Percentiles rank a stretch among this genome's conserved stretches.
Conservation (phyloP, 2,797 vertebrate genomes). For the Alectoris magna region DNA sequence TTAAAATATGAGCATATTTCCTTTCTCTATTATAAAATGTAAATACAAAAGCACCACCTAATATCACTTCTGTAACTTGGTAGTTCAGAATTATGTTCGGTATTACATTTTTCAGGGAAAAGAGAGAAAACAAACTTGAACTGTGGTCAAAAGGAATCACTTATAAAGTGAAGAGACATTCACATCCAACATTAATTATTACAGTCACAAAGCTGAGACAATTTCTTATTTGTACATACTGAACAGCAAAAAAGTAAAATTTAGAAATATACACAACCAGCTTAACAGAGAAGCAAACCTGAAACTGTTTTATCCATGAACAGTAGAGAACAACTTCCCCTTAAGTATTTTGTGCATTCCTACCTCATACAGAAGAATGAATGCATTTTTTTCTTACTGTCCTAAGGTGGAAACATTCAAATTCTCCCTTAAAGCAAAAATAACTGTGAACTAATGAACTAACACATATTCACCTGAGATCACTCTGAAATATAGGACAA, state of each 20-base stretch:
- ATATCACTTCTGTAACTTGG: neutral
- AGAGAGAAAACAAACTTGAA: neutral
- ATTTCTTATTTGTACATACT: neutral
- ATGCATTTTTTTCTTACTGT: neutral
- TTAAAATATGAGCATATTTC: neutral
- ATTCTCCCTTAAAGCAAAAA: slow-evolving; percentile 6
- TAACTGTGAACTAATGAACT: neutral
- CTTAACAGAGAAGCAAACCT: neutral
- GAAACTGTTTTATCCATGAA: neutral
- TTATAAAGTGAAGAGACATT: neutral
- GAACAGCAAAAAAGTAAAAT: neutral
- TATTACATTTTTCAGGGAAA: neutral
- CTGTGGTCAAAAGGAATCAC: neutral
- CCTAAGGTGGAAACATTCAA: slow-evolving; percentile 11
- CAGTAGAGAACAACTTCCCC: neutral
- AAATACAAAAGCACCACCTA: neutral
- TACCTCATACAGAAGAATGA: neutral
- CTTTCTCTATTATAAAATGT: slow-evolving; percentile 1
- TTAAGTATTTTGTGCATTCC: neutral
- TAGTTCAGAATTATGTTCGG: neutral
- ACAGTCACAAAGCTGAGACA: neutral
- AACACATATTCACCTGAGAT: slow-evolving; percentile 25
- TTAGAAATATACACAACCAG: neutral
- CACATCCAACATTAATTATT: neutral
- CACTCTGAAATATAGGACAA: neutral